phyloP scores from a whole-genome alignment of 2,888 invertebrate species.

The Oasisia sp. region DNA sequence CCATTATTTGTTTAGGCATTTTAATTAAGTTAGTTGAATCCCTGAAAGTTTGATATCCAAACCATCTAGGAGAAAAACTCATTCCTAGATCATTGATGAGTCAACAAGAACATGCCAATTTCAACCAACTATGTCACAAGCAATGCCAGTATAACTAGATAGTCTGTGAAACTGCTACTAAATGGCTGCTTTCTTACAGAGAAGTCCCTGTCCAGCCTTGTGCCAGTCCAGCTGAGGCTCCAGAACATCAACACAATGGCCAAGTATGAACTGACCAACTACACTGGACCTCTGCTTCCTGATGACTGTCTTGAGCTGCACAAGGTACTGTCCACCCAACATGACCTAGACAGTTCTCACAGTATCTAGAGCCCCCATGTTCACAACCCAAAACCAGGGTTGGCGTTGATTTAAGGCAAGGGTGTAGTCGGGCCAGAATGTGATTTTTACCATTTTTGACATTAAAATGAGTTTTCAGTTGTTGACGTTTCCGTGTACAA shows the following conservation, averaged over 20 bases:
- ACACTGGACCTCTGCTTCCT: slow-evolving; percentile 37
- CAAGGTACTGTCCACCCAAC: neutral
- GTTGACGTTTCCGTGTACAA: too few relatives aligned
- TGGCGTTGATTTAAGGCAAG: too few relatives aligned
- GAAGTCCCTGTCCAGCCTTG: neutral
- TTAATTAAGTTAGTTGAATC: too few relatives aligned
- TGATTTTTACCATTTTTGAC: too few relatives aligned
- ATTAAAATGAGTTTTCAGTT: too few relatives aligned
- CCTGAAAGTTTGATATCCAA: too few relatives aligned
- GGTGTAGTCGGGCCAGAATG: too few relatives aligned
- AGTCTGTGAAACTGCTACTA: neutral
- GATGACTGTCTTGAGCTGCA: neutral
- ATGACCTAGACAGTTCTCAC: neutral
- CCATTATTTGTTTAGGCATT: too few relatives aligned
- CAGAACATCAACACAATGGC: slow-evolving; percentile 37
- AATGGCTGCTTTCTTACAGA: neutral
- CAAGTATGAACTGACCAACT: slow-evolving; percentile 30
- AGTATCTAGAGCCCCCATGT: neutral
- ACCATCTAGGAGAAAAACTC: too few relatives aligned
- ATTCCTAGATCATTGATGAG: too few relatives aligned
- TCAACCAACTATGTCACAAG: neutral
- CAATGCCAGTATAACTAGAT: neutral
- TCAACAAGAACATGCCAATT: neutral
- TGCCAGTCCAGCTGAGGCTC: slow-evolving; percentile 30
- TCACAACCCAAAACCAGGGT: too few relatives aligned